Percentiles rank a stretch among this genome's conserved stretches.
Evolutionary conservation across 2,888 invertebrate genomes (phyloP).

Genomic region (Oegoconia quadripuncta): DNA sequence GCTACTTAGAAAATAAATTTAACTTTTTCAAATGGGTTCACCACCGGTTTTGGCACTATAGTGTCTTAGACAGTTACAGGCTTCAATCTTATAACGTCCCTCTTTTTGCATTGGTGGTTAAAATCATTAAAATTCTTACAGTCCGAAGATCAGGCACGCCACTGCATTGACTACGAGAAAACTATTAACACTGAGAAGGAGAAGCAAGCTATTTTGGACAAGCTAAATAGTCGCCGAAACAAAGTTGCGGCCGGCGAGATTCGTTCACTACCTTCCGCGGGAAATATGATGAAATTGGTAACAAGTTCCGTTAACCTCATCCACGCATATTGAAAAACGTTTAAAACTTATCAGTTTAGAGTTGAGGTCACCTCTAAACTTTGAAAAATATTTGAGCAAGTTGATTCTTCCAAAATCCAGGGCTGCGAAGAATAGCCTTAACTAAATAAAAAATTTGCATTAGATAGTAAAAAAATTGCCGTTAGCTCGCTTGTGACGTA

Average conservation of each 20-base stretch:
- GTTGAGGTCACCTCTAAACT: no score
- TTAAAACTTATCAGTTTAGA: no score
- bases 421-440: no score
- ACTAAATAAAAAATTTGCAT: no score
- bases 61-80: not conserved
- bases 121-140: slow-evolving; percentile 21
- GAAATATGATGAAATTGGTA: slow-evolving; percentile 63
- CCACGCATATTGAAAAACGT: no score
- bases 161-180: slow-evolving; percentile 49
- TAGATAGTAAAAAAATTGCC: no score
- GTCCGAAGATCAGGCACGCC: slow-evolving; percentile 39
- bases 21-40: not conserved
- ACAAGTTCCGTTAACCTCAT: no score
- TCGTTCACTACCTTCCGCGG: slow-evolving; percentile 53
- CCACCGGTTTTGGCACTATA: not conserved
- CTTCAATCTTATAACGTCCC: not conserved
- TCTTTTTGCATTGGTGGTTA: not conserved
- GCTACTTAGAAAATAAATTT: not conserved
- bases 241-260: slow-evolving; percentile 63
- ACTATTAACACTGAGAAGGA: slow-evolving; percentile 41
- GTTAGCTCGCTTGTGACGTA: no score
- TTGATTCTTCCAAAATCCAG: no score
- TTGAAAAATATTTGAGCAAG: no score
- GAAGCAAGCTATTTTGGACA: slow-evolving; percentile 50
- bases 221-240: slow-evolving; percentile 61